Conservation (phyloP, 1,140 invertebrate genomes). For the Pollicipes pollicipes region DNA sequence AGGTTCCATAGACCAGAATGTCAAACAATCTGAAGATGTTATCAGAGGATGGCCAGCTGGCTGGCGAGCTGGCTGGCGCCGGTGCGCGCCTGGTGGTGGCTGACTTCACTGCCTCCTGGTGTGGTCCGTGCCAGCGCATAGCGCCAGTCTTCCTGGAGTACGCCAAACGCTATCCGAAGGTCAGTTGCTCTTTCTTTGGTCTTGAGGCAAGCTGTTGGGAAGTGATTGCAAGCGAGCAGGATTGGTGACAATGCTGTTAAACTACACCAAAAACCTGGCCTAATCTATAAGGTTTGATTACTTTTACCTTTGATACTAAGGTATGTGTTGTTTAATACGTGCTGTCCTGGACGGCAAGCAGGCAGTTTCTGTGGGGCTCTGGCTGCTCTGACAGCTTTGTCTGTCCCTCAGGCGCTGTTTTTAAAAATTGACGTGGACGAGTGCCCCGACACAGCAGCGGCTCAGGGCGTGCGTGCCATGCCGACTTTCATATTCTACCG, state of each 20-base stretch:
- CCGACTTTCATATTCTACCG: slow-evolving; percentile 94
- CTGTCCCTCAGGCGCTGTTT: slow-evolving; percentile 50
- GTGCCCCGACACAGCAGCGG: slow-evolving; percentile 63
- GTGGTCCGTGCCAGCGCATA: slow-evolving; percentile 24
- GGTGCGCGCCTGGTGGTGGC: slow-evolving; percentile 36
- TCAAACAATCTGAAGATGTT: slow-evolving; percentile 18
- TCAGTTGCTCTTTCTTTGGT: too few species aligned
- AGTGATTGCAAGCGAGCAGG: too few species aligned
- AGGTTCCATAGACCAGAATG: too few species aligned
- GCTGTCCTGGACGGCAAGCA: too few species aligned
- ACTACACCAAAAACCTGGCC: too few species aligned
- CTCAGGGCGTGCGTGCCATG: slow-evolving; percentile 80
- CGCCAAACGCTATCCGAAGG: slow-evolving; percentile 54
- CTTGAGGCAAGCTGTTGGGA: too few species aligned
- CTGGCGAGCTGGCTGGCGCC: slow-evolving; percentile 36
- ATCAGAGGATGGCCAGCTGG: slow-evolving; percentile 36
- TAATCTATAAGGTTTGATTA: too few species aligned
- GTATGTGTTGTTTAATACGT: too few species aligned
- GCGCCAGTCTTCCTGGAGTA: slow-evolving; percentile 16
- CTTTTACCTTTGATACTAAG: too few species aligned
- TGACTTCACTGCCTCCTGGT: slow-evolving; percentile 20
- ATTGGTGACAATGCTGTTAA: too few species aligned
- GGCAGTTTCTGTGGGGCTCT: too few species aligned
- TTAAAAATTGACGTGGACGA: slow-evolving; percentile 87
- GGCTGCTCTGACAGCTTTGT: too few species aligned